Evolutionary conservation across 1,140 invertebrate genomes (phyloP).

Genomic region (Radopholus similis): DNA sequence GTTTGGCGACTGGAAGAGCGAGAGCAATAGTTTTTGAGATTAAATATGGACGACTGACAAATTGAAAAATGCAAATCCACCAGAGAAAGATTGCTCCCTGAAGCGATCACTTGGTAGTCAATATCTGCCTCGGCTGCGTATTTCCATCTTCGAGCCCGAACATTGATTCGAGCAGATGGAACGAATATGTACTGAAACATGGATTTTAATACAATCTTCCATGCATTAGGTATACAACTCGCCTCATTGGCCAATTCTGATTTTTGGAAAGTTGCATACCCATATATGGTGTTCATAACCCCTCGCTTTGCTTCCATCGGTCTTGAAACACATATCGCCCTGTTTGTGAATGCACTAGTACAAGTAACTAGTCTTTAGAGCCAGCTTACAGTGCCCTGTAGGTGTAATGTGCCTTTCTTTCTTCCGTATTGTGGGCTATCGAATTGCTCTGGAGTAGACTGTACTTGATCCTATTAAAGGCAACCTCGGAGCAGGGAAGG

Average conservation of each 20-base stretch:
- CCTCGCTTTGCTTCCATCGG: not conserved
- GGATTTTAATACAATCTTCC: not conserved
- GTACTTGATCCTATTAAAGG: slow-evolving; percentile 16
- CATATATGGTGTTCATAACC: not conserved
- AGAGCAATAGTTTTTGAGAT: not conserved
- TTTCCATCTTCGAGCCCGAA: not conserved
- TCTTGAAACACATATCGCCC: not conserved
- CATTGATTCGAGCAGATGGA: slow-evolving; percentile 3
- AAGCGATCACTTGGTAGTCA: slow-evolving; percentile 8
- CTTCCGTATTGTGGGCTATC: not conserved
- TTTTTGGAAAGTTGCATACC: slow-evolving; percentile 5
- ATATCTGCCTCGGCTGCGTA: slow-evolving; percentile 11
- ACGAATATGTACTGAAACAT: slow-evolving; percentile 24
- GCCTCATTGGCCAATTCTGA: slow-evolving; percentile 7
- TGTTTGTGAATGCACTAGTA: not conserved
- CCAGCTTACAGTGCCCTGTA: slow-evolving; percentile 3
- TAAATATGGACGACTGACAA: slow-evolving; percentile 20
- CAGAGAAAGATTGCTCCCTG: not conserved
- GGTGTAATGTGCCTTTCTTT: not conserved
- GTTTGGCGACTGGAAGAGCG: slow-evolving; percentile 21
- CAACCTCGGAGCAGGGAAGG: slow-evolving; percentile 23
- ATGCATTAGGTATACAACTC: not conserved
- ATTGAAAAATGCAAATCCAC: slow-evolving; percentile 27
- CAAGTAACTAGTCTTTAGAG: too few relatives aligned
- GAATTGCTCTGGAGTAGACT: slow-evolving; percentile 12